These are phyloP conservation scores for Takifugu bimaculatus DNA, from an alignment of 2,113 vertebrate genomes.

Conservation along the genomic window DNA sequence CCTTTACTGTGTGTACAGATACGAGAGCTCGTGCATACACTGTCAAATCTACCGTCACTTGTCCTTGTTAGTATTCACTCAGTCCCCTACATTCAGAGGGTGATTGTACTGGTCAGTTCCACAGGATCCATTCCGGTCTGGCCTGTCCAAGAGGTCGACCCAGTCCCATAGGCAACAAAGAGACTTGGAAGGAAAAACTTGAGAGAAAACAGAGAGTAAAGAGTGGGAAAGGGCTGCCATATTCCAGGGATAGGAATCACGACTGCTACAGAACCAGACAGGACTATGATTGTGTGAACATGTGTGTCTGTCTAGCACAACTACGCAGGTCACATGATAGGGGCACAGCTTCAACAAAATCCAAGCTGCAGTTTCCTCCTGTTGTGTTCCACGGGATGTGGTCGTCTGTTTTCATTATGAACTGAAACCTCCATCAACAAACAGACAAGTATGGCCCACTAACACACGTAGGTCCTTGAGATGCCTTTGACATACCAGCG, in stretches of 20 bases:
- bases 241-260: too few relatives aligned
- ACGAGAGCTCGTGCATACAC: conserved; percentile 28
- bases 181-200: neutral
- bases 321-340: conserved; percentile 10
- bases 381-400: conserved; percentile 2
- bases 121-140: neutral
- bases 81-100: neutral
- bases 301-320: conserved; percentile 14
- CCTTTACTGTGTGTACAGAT: neutral
- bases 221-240: neutral
- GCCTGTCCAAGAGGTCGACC: neutral
- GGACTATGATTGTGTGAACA: neutral
- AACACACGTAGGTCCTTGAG: conserved; percentile 25
- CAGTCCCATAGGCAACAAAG: neutral
- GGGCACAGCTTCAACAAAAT: conserved; percentile 8
- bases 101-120: neutral
- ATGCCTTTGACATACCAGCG: conserved; percentile 31
- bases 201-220: neutral
- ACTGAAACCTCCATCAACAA: conserved; percentile 13
- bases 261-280: too few relatives aligned
- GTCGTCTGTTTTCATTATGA: neutral
- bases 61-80: neutral
- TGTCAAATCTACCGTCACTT: neutral
- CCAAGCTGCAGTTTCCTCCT: conserved; percentile 11
- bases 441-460: conserved; percentile 2